Evolutionary conservation across 2,113 vertebrate species (phyloP), one percentile per base, ranked within the genome.

Genomic region (Ornithorhynchus anatinus): DNA sequence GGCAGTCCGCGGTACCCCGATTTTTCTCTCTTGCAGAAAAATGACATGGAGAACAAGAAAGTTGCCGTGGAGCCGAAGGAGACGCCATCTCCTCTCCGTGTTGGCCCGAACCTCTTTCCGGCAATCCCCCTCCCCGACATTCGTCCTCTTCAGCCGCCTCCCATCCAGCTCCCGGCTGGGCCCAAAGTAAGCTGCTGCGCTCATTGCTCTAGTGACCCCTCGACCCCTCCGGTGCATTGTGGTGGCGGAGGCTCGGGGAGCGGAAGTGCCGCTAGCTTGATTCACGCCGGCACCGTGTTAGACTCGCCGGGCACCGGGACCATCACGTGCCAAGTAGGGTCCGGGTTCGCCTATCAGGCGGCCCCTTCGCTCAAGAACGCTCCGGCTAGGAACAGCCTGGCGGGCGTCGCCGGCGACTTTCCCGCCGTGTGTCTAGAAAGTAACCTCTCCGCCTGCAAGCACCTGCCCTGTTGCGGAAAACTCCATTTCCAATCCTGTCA

Each of bases 151-250:
- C 92, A 92, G 85, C 88, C 89, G 81, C 92, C 92, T 75, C 92
- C 89, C 63, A 81, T 93, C 69, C 94, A 94, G 51, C 93, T 92
- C 84, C 91, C 91, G 65, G 67, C 94, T 67, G 86, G 89, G 89
- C 93, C 94, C 76, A 96, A 96, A 94, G 97, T 99, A 98, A 99
- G 97, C 96, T 91, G 93, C 79, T 97, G 96, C 88, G 85, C 94
- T 81, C 94, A 91, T 85, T 97, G 96, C 84, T 89, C 93, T 79
- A 92, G 90, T 84, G 90, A 92, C 43, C 57, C 92, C 36, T 91
- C 88, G 69, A 79, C 88, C 79, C 84, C 90, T 51, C 92, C 92
- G 63, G 80, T 92, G 89, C 89, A 71, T 52, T 89, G 94, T 89
- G 88, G 89, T 79, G 84, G 90, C 44, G 75, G 90, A 39, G 75